Conservation (phyloP, 2,797 vertebrate species). For the Pantherophis vulpinus region DNA sequence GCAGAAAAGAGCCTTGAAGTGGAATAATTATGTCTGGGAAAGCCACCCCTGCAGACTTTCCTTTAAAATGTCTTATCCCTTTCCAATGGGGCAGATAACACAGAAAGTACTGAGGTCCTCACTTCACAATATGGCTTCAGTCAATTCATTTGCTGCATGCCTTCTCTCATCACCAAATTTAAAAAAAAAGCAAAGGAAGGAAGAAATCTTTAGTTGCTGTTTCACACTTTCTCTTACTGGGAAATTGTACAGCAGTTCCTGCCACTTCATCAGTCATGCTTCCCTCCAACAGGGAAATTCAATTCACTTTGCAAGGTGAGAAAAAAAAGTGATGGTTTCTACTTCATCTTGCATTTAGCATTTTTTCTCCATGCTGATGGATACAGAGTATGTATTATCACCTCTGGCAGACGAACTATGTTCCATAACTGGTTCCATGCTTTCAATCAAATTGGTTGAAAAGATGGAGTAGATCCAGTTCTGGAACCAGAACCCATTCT, state of each 20-base stretch:
- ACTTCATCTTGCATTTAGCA: neutral
- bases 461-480: neutral
- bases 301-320: neutral
- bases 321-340: neutral
- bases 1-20: neutral
- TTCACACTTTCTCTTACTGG: neutral
- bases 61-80: neutral
- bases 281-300: neutral
- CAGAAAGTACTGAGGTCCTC: neutral
- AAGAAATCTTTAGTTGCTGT: neutral
- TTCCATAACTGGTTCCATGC: neutral
- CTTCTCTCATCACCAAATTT: neutral
- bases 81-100: neutral
- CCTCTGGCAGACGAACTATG: neutral
- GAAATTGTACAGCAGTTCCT: neutral
- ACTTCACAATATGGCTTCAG: neutral
- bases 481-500: neutral
- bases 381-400: neutral
- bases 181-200: neutral
- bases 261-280: neutral
- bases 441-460: neutral
- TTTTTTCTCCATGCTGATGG: neutral
- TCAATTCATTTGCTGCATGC: neutral
- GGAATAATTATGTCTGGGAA: neutral
- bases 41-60: neutral